These are phyloP conservation scores for Hymenopus coronatus DNA, from an alignment of 2,888 invertebrate genomes.

Conservation along the genomic window DNA sequence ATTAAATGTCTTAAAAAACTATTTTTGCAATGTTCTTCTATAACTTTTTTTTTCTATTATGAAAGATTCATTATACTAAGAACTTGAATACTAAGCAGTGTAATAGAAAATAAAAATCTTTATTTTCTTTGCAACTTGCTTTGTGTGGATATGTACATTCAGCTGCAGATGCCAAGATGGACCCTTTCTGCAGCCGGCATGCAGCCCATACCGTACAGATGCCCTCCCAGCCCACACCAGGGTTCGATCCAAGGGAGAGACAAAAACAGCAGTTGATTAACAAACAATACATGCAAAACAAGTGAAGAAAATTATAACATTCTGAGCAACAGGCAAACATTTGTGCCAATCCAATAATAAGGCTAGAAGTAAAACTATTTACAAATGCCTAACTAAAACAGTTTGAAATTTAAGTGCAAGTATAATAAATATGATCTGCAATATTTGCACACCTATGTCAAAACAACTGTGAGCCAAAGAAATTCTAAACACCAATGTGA, in stretches of 20 bases:
- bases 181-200: not conserved
- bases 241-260: constrained; percentile 22
- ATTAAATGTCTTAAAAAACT: not conserved
- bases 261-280: not conserved
- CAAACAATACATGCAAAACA: not conserved
- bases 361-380: not conserved
- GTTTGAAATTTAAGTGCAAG: not conserved
- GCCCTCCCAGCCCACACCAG: constrained; percentile 21
- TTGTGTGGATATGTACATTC: constrained; percentile 17
- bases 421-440: not conserved
- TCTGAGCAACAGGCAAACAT: not conserved
- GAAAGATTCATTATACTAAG: not conserved
- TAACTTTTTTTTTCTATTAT: not conserved
- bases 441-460: not conserved
- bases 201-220: constrained; percentile 16
- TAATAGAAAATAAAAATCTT: not conserved
- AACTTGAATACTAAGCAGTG: not conserved
- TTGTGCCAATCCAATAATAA: not conserved
- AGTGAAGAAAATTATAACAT: not conserved
- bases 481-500: not conserved
- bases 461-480: not conserved
- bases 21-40: not conserved
- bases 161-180: not conserved
- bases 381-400: not conserved
- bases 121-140: not conserved